Conservation (phyloP, 2,113 vertebrate species). For the Mustela nigripes region DNA sequence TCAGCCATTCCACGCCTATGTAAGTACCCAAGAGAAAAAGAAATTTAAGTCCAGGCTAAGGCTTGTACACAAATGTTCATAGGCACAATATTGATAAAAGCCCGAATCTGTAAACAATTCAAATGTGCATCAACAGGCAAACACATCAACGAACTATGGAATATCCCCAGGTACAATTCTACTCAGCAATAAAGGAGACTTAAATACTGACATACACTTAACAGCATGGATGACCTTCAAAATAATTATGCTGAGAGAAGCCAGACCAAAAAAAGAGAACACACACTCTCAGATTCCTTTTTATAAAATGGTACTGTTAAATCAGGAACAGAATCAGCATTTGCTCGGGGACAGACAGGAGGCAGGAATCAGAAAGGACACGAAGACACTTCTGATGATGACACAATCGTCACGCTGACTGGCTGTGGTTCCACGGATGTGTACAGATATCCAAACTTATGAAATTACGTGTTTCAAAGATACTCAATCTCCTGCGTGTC, state of each 20-base stretch:
- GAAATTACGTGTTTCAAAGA: background rate
- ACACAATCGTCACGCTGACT: background rate
- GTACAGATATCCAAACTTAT: background rate
- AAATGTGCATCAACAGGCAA: background rate
- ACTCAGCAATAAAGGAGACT: background rate
- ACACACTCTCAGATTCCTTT: background rate
- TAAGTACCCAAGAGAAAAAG: background rate
- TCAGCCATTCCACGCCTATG: background rate
- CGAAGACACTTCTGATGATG: background rate
- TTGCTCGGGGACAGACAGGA: background rate
- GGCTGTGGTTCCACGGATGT: background rate
- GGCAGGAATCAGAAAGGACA: background rate
- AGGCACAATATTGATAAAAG: background rate
- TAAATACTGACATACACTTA: background rate
- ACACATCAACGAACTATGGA: background rate
- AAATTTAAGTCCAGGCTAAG: background rate
- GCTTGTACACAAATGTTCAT: background rate
- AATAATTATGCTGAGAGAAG: background rate
- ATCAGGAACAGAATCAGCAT: background rate
- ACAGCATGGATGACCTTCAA: background rate
- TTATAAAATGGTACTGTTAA: background rate
- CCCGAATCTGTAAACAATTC: background rate
- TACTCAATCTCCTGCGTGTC: background rate
- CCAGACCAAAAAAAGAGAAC: background rate
- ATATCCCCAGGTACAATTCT: background rate